Evolutionary conservation across 2,888 invertebrate genomes (phyloP).

Genomic region (Furcula furcula): DNA sequence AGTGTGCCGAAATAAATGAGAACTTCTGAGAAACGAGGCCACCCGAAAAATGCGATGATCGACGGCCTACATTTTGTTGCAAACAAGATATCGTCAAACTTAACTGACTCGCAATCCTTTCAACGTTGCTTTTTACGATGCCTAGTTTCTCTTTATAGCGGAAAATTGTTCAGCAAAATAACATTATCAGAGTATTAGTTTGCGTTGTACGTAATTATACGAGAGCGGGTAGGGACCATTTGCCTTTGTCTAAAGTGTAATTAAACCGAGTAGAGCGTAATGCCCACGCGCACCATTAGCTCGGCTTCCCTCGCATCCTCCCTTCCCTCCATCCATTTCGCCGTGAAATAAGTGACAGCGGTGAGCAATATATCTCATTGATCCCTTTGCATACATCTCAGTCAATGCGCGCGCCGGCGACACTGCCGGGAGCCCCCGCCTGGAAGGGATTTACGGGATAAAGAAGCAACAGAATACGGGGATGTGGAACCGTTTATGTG

Average conservation of each 20-base stretch:
- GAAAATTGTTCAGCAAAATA: slow-evolving; percentile 15
- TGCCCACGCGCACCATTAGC: slow-evolving; percentile 68
- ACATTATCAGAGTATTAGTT: slow-evolving; percentile 10
- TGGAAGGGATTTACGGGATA: slow-evolving; percentile 60
- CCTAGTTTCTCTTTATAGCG: slow-evolving; percentile 8
- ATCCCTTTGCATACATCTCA: slow-evolving; percentile 76
- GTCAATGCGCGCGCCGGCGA: slow-evolving; percentile 57
- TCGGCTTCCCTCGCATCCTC: slow-evolving; percentile 29
- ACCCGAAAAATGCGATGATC: slow-evolving; percentile 5
- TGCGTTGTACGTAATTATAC: slow-evolving; percentile 10
- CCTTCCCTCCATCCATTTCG: slow-evolving; percentile 41
- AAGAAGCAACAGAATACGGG: slow-evolving; percentile 47
- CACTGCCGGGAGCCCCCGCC: slow-evolving; percentile 28
- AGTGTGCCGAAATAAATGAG: slow-evolving; percentile 30
- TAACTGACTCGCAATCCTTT: slow-evolving; percentile 10
- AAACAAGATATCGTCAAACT: slow-evolving; percentile 11
- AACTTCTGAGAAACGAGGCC: slow-evolving; percentile 26
- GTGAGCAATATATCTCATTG: slow-evolving; percentile 72
- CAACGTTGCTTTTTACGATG: slow-evolving; percentile 7
- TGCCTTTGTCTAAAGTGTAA: slow-evolving; percentile 48
- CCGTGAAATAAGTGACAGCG: slow-evolving; percentile 66
- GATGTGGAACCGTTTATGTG: slow-evolving; percentile 47
- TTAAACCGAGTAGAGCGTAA: slow-evolving; percentile 49
- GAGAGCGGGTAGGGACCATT: slow-evolving; percentile 26
- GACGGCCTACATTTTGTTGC: slow-evolving; percentile 3